phyloP scores from a whole-genome alignment of 2,888 invertebrate genomes.

The Pristionchus exspectatus region DNA sequence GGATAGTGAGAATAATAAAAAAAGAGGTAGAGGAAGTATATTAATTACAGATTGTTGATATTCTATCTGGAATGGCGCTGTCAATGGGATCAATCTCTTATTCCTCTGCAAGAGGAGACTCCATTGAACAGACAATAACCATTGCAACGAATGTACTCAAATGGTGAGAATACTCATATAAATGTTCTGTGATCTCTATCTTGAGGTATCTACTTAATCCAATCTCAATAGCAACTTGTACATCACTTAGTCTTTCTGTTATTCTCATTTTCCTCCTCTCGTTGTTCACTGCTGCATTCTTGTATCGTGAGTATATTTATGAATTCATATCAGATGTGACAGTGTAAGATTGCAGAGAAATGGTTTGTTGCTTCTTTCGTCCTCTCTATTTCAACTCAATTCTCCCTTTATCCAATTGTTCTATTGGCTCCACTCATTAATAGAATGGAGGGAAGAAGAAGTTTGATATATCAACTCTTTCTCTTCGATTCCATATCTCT shows the following conservation, averaged over 20 bases:
- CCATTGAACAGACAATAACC: neutral
- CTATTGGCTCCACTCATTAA: slow-evolving; percentile 54
- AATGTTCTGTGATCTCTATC: neutral
- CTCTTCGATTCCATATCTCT: neutral
- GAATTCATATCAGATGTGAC: neutral
- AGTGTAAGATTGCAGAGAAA: slow-evolving; percentile 31
- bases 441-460: slow-evolving; percentile 37
- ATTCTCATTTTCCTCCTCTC: slow-evolving; percentile 68
- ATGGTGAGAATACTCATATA: neutral
- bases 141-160: slow-evolving; percentile 42
- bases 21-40: neutral
- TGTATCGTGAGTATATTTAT: slow-evolving; percentile 55
- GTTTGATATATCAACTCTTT: neutral
- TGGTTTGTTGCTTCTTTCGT: neutral
- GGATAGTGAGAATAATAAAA: neutral
- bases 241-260: slow-evolving; percentile 69
- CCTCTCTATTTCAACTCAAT: slow-evolving; percentile 49
- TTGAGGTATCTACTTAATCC: slow-evolving; percentile 77
- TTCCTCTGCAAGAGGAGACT: neutral
- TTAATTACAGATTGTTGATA: slow-evolving; percentile 22
- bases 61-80: slow-evolving; percentile 35
- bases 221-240: slow-evolving; percentile 68
- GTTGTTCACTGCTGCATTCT: slow-evolving; percentile 58
- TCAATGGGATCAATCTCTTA: neutral
- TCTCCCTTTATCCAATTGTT: slow-evolving; percentile 57